Evolutionary conservation across 1,140 invertebrate species (phyloP).

Genomic region (Melipona quadrifasciata): DNA sequence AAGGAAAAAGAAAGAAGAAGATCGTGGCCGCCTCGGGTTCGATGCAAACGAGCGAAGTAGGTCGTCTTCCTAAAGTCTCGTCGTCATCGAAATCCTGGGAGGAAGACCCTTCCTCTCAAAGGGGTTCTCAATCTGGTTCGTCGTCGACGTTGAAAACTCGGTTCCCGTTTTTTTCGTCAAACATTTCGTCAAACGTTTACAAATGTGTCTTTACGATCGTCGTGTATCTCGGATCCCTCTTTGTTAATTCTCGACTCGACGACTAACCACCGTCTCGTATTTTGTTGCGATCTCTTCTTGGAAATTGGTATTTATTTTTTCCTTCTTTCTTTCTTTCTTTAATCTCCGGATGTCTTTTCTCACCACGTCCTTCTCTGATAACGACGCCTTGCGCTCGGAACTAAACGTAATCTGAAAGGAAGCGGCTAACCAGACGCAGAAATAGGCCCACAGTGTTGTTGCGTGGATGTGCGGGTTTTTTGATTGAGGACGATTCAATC

Average conservation of each 20-base stretch:
- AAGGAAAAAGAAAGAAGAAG: neutral
- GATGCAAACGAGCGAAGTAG: constrained; percentile 55
- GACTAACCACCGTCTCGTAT: neutral
- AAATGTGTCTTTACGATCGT: no score
- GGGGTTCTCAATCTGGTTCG: constrained; percentile 48
- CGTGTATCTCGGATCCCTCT: no score
- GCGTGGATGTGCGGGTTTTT: neutral
- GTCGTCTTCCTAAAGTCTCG: constrained; percentile 53
- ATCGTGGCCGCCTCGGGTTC: constrained; percentile 43
- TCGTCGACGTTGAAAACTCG: neutral
- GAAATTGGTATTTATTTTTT: neutral
- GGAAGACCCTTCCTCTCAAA: constrained; percentile 28
- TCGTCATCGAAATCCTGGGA: constrained; percentile 44
- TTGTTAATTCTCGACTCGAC: no score
- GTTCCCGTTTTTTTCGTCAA: no score
- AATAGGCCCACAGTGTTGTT: constrained; percentile 45
- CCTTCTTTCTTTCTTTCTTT: neutral
- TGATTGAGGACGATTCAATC: neutral
- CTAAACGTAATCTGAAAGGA: constrained; percentile 63
- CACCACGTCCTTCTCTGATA: constrained; percentile 73
- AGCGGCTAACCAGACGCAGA: constrained; percentile 74
- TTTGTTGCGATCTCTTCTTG: neutral
- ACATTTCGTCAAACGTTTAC: no score
- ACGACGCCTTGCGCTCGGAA: constrained; percentile 37
- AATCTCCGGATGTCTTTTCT: constrained; percentile 44